A percentile compares a stretch with the other conserved stretches of the same genome.
phyloP scores from a whole-genome alignment of 2,113 vertebrate species.

The Sisor rabdophorus region DNA sequence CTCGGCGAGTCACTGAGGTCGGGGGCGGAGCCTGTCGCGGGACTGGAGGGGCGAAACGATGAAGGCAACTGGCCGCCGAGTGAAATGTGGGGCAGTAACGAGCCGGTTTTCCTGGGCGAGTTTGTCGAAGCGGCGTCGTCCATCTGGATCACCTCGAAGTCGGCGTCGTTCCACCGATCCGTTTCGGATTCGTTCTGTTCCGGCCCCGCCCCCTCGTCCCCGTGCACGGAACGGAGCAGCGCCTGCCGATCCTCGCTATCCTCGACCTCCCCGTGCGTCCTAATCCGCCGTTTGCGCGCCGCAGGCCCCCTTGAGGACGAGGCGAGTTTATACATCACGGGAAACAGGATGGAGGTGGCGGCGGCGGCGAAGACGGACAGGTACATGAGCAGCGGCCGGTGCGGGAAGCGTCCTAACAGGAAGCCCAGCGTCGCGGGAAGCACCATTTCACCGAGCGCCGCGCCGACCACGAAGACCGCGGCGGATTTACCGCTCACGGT shows the following conservation, averaged over 20 bases:
- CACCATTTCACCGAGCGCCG: slow-evolving; percentile 87
- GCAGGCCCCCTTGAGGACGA: not conserved
- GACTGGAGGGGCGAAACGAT: slow-evolving; percentile 13
- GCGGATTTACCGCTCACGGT: slow-evolving; percentile 73
- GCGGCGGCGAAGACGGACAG: slow-evolving; percentile 64
- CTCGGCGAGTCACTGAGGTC: slow-evolving; percentile 54
- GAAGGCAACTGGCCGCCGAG: slow-evolving; percentile 12
- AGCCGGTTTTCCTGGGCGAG: slow-evolving; percentile 58
- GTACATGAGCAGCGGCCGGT: slow-evolving; percentile 79
- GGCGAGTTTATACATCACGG: slow-evolving; percentile 83
- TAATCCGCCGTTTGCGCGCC: slow-evolving; percentile 30
- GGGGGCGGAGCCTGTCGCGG: not conserved
- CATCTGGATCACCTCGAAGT: slow-evolving; percentile 88
- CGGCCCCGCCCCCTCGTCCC: slow-evolving; percentile 70
- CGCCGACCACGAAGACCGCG: slow-evolving; percentile 79
- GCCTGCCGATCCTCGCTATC: slow-evolving; percentile 76
- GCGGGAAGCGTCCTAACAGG: slow-evolving; percentile 67
- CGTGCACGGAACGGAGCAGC: slow-evolving; percentile 65
- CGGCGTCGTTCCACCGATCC: slow-evolving; percentile 78
- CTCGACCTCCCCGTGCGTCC: slow-evolving; percentile 10
- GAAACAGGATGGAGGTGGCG: slow-evolving; percentile 81
- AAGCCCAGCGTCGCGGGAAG: slow-evolving; percentile 77
- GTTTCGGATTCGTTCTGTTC: slow-evolving; percentile 65
- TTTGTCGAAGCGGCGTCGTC: slow-evolving; percentile 63
- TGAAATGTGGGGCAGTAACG: slow-evolving; percentile 17